Evolutionary conservation across 2,797 vertebrate species (phyloP).

Genomic region (Channa striata): DNA sequence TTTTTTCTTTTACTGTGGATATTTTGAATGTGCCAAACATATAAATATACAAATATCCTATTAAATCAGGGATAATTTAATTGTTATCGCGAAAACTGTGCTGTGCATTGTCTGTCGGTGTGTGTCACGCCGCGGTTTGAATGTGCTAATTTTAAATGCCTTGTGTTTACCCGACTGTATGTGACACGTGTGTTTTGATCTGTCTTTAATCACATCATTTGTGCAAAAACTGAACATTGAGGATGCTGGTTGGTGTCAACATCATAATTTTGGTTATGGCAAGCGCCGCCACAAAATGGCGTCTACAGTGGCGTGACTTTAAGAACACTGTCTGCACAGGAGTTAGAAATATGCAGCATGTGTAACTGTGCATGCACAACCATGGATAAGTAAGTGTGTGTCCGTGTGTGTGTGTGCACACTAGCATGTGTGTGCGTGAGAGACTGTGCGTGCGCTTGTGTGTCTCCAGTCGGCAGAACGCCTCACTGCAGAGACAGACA

Average conservation of each 20-base stretch:
- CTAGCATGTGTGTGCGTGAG: slow-evolving; percentile 40
- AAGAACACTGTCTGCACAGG: slow-evolving; percentile 64
- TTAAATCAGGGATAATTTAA: slow-evolving; percentile 1
- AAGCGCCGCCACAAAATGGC: slow-evolving; percentile 78
- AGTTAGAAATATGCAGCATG: slow-evolving; percentile 60
- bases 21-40: background rate
- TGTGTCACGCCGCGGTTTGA: background rate
- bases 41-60: background rate
- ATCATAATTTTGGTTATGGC: slow-evolving; percentile 51
- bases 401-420: slow-evolving; percentile 6
- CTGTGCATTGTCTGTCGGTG: background rate
- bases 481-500: slow-evolving; percentile 73
- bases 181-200: slow-evolving; percentile 63
- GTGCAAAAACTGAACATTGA: slow-evolving; percentile 1
- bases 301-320: slow-evolving; percentile 60
- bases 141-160: slow-evolving; percentile 41
- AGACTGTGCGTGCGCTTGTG: slow-evolving; percentile 34
- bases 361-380: slow-evolving; percentile 64
- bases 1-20: background rate
- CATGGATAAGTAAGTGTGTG: slow-evolving; percentile 42
- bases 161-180: slow-evolving; percentile 58
- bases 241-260: slow-evolving; percentile 41
- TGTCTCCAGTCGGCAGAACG: slow-evolving; percentile 58
- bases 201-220: slow-evolving; percentile 50
- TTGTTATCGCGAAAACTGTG: background rate